phyloP scores from a whole-genome alignment of 2,113 vertebrate species.

The Hydropotes inermis region DNA sequence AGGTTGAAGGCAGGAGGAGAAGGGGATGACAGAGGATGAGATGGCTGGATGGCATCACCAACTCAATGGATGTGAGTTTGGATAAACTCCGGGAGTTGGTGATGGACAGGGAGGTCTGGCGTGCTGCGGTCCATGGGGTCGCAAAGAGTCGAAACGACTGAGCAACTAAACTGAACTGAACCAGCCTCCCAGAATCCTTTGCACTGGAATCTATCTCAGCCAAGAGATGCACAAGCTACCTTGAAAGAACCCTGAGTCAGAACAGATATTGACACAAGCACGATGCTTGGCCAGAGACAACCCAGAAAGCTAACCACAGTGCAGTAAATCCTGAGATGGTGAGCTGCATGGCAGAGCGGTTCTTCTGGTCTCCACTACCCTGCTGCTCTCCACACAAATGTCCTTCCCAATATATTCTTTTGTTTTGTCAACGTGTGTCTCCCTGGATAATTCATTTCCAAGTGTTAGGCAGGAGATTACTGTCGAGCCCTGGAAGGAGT shows the following conservation, averaged over 20 bases:
- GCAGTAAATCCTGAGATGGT: not conserved
- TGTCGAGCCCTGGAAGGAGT: not conserved
- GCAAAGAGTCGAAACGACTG: not conserved
- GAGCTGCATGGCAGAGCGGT: not conserved
- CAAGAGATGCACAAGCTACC: not conserved
- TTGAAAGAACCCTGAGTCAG: not conserved
- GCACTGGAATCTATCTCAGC: not conserved
- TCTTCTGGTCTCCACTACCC: not conserved
- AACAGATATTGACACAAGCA: not conserved
- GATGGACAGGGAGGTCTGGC: not conserved
- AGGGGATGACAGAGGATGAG: not conserved
- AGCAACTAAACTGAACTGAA: not conserved
- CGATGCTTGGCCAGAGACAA: not conserved
- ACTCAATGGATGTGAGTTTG: not conserved
- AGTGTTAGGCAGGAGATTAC: not conserved
- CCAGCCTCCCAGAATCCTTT: not conserved
- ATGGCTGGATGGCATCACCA: not conserved
- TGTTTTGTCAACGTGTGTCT: not conserved
- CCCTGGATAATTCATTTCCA: not conserved
- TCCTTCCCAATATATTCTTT: not conserved
- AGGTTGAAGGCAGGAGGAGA: not conserved
- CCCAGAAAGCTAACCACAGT: fast-evolving
- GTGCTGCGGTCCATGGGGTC: not conserved
- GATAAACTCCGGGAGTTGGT: not conserved
- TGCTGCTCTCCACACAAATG: not conserved